Evolutionary conservation across 2,797 vertebrate genomes (phyloP).

Genomic region (Chloroceryle inda): DNA sequence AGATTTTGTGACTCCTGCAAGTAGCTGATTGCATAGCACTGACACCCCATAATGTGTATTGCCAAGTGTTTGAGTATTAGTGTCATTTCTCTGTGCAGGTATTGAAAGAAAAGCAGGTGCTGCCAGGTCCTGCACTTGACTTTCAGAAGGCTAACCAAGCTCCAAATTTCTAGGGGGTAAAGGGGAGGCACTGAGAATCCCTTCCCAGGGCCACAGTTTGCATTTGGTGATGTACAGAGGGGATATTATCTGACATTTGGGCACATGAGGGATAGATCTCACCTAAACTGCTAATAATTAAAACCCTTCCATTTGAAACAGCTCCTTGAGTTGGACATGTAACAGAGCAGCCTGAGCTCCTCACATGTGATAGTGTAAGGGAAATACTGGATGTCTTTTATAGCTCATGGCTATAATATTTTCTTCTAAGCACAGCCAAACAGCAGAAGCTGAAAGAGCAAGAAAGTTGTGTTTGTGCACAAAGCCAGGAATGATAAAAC

Average conservation of each 20-base stretch:
- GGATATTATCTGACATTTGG: background rate
- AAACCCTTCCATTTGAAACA: background rate
- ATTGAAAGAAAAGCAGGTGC: background rate
- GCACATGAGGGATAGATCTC: background rate
- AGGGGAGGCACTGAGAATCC: rapidly evolving
- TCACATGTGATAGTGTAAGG: background rate
- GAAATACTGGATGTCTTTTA: background rate
- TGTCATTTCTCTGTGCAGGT: background rate
- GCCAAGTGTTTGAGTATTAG: background rate
- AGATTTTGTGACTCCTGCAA: background rate
- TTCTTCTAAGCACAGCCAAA: background rate
- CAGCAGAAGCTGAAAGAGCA: background rate
- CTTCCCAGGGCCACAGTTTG: background rate
- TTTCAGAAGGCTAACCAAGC: background rate
- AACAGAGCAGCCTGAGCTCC: background rate
- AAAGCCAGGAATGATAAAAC: background rate
- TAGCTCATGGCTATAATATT: background rate
- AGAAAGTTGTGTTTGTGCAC: background rate
- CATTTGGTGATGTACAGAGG: rapidly evolving
- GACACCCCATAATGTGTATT: rapidly evolving
- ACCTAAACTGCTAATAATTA: background rate
- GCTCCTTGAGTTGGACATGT: background rate
- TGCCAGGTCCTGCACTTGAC: background rate
- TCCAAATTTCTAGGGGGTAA: background rate
- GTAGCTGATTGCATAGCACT: background rate